These are phyloP conservation scores for Enteromius mattozi DNA, from an alignment of 2,797 vertebrate genomes.

Conservation along the genomic window DNA sequence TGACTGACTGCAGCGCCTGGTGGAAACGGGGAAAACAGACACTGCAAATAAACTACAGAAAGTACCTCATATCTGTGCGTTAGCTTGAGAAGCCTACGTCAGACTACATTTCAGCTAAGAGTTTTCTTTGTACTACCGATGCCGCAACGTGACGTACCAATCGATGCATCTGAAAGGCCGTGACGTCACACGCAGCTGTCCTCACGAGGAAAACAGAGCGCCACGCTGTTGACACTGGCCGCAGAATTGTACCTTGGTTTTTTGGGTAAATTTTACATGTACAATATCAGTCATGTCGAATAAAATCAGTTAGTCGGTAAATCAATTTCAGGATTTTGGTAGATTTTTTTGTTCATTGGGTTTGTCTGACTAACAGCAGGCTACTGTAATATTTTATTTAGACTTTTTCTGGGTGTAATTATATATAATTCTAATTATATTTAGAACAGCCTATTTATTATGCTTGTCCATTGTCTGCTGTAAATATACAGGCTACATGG, in stretches of 20 bases:
- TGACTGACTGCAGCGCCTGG: slow-evolving; percentile 3
- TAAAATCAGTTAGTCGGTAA: background rate
- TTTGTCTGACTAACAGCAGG: background rate
- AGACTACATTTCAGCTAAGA: background rate
- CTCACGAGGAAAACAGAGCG: background rate
- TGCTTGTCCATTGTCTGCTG: background rate
- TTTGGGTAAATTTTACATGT: background rate
- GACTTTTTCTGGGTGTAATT: no score
- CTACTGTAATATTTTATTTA: background rate
- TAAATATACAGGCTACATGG: background rate
- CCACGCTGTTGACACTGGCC: background rate
- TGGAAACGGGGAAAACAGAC: background rate
- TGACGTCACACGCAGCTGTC: slow-evolving; percentile 20
- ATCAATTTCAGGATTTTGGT: background rate
- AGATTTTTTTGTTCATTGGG: no score
- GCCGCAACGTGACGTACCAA: slow-evolving; percentile 24
- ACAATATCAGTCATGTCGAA: background rate
- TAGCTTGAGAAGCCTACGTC: background rate
- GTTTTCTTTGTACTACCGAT: background rate
- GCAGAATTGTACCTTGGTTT: background rate
- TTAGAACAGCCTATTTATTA: background rate
- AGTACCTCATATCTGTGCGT: no score
- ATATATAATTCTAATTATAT: background rate
- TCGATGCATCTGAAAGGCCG: background rate
- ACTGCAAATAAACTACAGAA: background rate